phyloP scores from a whole-genome alignment of 2,888 invertebrate genomes.

The Drosophila longiperda region DNA sequence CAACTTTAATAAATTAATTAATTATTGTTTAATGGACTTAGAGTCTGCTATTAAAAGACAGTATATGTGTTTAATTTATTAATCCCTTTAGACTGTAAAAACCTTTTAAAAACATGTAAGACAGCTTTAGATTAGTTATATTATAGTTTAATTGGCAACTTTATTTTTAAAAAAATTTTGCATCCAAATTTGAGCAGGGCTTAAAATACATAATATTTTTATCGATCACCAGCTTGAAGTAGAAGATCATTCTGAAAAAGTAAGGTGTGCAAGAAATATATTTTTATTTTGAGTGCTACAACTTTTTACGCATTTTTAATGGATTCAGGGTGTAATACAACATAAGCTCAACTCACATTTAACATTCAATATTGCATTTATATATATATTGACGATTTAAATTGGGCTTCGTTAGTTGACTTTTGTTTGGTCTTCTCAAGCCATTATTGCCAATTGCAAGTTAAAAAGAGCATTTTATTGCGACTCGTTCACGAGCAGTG shows the following conservation, averaged over 20 bases:
- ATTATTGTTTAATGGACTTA: neutral
- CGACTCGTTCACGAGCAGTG: conserved; percentile 24
- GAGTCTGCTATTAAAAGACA: neutral
- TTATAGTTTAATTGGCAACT: neutral
- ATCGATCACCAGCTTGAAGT: neutral
- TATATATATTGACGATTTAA: neutral
- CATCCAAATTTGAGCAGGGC: neutral
- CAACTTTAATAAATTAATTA: neutral
- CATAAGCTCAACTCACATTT: neutral
- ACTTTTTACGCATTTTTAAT: neutral
- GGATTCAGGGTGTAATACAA: neutral
- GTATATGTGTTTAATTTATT: neutral
- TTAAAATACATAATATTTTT: neutral
- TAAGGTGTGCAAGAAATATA: neutral
- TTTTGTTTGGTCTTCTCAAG: conserved; percentile 31
- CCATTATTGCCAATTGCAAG: conserved; percentile 39
- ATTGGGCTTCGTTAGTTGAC: conserved; percentile 34
- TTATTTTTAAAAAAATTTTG: neutral
- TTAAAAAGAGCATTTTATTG: conserved; percentile 25
- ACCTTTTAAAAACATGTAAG: neutral
- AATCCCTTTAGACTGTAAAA: neutral
- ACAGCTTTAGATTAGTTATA: neutral
- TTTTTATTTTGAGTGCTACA: neutral
- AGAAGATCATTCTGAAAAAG: neutral
- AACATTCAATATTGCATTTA: neutral